phyloP scores from a whole-genome alignment of 2,113 vertebrate species.

The Hippocampus barbouri region DNA sequence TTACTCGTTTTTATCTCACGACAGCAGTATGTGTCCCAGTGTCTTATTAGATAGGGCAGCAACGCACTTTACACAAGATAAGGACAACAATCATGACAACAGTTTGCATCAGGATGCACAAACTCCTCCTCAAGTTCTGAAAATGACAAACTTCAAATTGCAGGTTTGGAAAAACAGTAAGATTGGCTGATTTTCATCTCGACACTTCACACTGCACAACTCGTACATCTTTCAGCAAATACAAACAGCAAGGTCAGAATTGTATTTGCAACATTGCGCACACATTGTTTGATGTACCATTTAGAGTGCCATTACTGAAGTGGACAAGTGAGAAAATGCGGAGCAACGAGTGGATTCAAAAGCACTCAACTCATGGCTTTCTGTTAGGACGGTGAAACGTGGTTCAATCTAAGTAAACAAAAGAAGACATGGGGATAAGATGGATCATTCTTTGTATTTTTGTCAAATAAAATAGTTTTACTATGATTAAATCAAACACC shows the following conservation, averaged over 20 bases:
- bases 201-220: slow-evolving; percentile 32
- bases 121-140: not conserved
- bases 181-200: slow-evolving; percentile 9
- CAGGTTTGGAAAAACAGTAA: not conserved
- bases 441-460: no score
- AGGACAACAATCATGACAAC: slow-evolving; percentile 8
- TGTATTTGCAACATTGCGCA: not conserved
- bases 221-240: slow-evolving; percentile 30
- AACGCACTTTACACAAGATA: slow-evolving; percentile 1
- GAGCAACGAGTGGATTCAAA: slow-evolving; percentile 39
- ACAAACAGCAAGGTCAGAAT: slow-evolving; percentile 24
- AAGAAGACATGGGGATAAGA: no score
- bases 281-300: slow-evolving; percentile 15
- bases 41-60: slow-evolving; percentile 24
- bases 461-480: no score
- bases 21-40: slow-evolving; percentile 10
- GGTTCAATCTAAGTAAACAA: no score
- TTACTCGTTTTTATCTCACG: slow-evolving; percentile 23
- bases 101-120: not conserved
- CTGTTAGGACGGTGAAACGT: no score
- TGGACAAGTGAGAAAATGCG: slow-evolving; percentile 30
- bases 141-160: not conserved
- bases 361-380: slow-evolving; percentile 42
- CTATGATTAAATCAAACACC: no score
- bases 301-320: slow-evolving; percentile 22